These are phyloP conservation scores for Misgurnus anguillicaudatus DNA, from an alignment of 2,113 vertebrate species.

Conservation along the genomic window DNA sequence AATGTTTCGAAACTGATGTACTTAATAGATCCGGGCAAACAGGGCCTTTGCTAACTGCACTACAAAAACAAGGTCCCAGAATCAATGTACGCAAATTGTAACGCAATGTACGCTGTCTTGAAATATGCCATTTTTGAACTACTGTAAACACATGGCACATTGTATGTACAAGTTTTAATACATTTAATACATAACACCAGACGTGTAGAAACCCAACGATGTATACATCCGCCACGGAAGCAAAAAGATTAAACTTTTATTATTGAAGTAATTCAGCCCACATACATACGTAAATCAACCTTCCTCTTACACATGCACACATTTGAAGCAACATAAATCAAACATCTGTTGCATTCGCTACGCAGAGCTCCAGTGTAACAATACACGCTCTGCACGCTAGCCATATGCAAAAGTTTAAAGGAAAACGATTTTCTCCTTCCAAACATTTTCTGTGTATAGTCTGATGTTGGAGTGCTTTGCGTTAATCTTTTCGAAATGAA, in stretches of 20 bases:
- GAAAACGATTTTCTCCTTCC: background rate
- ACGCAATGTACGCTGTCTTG: too few species aligned
- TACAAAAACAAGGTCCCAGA: background rate
- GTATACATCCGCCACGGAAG: slow-evolving; percentile 13
- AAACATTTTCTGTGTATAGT: background rate
- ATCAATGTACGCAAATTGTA: too few species aligned
- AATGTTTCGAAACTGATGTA: background rate
- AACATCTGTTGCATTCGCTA: slow-evolving; percentile 22
- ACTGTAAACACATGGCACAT: too few species aligned
- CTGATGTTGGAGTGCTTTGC: background rate
- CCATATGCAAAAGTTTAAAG: background rate
- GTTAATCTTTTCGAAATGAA: slow-evolving; percentile 4
- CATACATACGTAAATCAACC: slow-evolving; percentile 12
- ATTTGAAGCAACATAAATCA: background rate
- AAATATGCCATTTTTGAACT: background rate
- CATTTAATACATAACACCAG: background rate
- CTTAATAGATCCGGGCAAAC: background rate
- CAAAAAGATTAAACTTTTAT: slow-evolving; percentile 32
- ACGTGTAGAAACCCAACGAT: background rate
- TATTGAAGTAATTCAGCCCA: slow-evolving; percentile 16
- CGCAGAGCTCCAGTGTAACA: background rate
- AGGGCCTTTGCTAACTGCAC: background rate
- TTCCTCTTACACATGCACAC: slow-evolving; percentile 17
- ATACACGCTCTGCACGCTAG: background rate
- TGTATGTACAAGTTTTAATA: background rate